A percentile compares a stretch with the other conserved stretches of the same genome.
phyloP scores from a whole-genome alignment of 2,888 invertebrate genomes.

The Catonia carolina region DNA sequence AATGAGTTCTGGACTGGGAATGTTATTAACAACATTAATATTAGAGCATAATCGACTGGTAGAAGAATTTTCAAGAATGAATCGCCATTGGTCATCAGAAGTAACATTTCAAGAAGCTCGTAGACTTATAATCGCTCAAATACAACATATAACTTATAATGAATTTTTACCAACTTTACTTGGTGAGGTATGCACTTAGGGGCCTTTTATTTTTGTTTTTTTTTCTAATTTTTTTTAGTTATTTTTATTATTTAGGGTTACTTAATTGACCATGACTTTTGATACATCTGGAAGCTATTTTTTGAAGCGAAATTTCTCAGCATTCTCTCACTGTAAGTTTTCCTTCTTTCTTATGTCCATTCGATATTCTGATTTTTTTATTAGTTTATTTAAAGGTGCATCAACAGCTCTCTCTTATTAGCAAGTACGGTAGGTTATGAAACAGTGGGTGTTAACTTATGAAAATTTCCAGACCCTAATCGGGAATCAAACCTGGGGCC shows the following conservation, averaged over 20 bases:
- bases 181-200: conserved; percentile 67
- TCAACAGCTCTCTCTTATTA: too few relatives aligned
- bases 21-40: conserved; percentile 39
- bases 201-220: conserved; percentile 30
- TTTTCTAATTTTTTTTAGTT: neutral
- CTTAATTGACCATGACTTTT: neutral
- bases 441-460: too few relatives aligned
- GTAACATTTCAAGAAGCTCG: conserved; percentile 68
- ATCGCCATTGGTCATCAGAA: conserved; percentile 74
- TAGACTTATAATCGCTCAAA: conserved; percentile 65
- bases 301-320: too few relatives aligned
- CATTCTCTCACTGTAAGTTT: too few relatives aligned
- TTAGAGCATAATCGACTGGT: conserved; percentile 77
- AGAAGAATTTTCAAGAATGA: conserved; percentile 58
- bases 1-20: conserved; percentile 29
- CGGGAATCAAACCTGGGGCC: too few relatives aligned
- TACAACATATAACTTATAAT: conserved; percentile 78
- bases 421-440: too few relatives aligned
- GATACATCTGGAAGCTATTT: too few relatives aligned
- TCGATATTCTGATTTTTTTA: too few relatives aligned
- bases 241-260: neutral
- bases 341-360: too few relatives aligned
- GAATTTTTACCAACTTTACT: conserved; percentile 74
- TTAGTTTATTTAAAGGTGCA: too few relatives aligned
- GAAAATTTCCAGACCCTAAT: too few relatives aligned